Evolutionary conservation across 1,140 invertebrate genomes (phyloP).

Genomic region (Meloidogyne chitwoodi): DNA sequence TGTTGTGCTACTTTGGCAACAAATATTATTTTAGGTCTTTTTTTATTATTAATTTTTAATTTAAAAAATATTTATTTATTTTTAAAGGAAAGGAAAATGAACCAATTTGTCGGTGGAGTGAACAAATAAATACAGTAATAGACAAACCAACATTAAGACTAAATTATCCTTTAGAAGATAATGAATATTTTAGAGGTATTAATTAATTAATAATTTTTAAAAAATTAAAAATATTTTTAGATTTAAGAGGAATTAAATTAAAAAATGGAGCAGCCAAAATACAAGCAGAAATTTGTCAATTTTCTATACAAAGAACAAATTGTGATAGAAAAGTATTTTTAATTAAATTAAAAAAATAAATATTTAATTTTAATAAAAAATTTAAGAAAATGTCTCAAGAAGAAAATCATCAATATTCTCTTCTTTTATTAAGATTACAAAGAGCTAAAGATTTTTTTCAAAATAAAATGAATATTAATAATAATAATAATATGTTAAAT

Average conservation of each 20-base stretch:
- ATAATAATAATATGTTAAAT: slow-evolving; percentile 2
- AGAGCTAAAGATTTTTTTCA: slow-evolving; percentile 30
- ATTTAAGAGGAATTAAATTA: slow-evolving; percentile 14
- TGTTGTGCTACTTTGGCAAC: slow-evolving; percentile 41
- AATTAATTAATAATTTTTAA: neutral
- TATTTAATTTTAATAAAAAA: neutral
- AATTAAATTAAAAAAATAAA: neutral
- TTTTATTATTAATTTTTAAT: neutral
- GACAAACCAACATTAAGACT: slow-evolving; percentile 29
- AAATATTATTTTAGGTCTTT: slow-evolving; percentile 31
- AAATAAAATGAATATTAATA: neutral
- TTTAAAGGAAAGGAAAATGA: slow-evolving; percentile 29
- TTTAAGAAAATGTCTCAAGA: slow-evolving; percentile 39
- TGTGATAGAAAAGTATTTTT: slow-evolving; percentile 28
- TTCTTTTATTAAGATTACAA: slow-evolving; percentile 25
- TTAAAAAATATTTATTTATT: neutral
- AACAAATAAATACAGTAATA: slow-evolving; percentile 32
- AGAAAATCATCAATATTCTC: slow-evolving; percentile 29
- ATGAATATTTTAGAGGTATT: slow-evolving; percentile 28
- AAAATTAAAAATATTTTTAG: slow-evolving; percentile 9
- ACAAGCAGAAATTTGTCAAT: slow-evolving; percentile 34
- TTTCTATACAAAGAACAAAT: slow-evolving; percentile 25
- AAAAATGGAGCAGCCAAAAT: slow-evolving; percentile 24
- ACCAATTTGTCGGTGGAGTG: slow-evolving; percentile 27
- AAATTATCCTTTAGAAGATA: slow-evolving; percentile 17